phyloP scores from a whole-genome alignment of 2,113 vertebrate species.

The Gobiocypris rarus region DNA sequence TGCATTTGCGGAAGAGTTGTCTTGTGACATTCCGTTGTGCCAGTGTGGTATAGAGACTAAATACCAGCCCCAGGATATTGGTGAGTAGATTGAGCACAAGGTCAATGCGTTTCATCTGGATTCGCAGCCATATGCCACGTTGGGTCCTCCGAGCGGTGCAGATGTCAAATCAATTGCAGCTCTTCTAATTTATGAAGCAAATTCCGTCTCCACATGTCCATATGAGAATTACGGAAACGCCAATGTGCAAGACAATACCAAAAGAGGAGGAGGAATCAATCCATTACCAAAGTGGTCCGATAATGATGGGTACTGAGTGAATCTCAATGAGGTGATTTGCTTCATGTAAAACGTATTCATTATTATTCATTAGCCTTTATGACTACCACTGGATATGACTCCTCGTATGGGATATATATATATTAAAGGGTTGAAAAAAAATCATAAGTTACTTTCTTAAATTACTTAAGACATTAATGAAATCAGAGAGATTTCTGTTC shows the following conservation, averaged over 20 bases:
- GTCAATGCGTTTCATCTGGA: neutral
- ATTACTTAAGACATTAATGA: too few species aligned
- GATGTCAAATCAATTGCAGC: neutral
- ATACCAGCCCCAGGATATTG: neutral
- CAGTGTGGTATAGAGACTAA: conserved; percentile 1
- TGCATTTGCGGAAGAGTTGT: neutral
- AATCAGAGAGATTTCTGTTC: too few species aligned
- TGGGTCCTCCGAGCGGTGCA: neutral
- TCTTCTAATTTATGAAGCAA: neutral
- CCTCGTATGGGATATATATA: too few species aligned
- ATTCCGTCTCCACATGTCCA: neutral
- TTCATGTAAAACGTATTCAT: too few species aligned
- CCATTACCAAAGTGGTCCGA: neutral
- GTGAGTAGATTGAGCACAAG: neutral
- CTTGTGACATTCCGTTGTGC: neutral
- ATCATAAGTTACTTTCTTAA: too few species aligned
- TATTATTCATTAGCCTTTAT: too few species aligned
- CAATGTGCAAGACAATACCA: too few species aligned
- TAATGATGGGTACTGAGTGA: neutral
- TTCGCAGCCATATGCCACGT: neutral
- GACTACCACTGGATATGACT: too few species aligned
- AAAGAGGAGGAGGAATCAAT: too few species aligned
- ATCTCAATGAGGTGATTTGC: too few species aligned
- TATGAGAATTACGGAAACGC: too few species aligned
- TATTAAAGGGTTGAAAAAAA: too few species aligned